Conservation (phyloP, 1,140 invertebrate genomes). For the Acromyrmex echinatior region DNA sequence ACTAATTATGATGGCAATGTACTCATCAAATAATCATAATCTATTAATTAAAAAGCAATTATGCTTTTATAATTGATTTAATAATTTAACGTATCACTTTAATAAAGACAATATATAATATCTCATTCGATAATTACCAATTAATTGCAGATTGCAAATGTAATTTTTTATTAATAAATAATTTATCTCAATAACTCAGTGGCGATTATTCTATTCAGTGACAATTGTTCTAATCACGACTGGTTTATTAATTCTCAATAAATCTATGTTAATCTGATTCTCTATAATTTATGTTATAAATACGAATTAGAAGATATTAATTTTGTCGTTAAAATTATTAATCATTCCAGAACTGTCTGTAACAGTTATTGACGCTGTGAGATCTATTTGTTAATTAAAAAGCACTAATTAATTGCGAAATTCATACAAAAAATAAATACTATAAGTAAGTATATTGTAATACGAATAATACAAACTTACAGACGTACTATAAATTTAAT, state of each 20-base stretch:
- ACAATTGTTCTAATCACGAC: not conserved
- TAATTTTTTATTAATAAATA: slow-evolving; percentile 7
- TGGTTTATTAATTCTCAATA: not conserved
- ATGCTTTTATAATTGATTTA: not conserved
- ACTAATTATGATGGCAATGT: slow-evolving; percentile 14
- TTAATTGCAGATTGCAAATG: slow-evolving; percentile 1
- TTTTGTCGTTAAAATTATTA: not conserved
- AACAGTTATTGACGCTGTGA: no score
- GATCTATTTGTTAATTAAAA: no score
- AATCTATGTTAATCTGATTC: not conserved
- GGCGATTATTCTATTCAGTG: not conserved
- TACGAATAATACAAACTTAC: no score
- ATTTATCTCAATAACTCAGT: not conserved
- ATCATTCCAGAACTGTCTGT: no score
- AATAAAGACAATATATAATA: slow-evolving; percentile 12
- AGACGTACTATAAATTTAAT: no score
- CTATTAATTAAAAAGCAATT: slow-evolving; percentile 28
- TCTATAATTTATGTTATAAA: not conserved
- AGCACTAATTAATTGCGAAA: no score
- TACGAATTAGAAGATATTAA: not conserved
- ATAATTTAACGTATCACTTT: slow-evolving; percentile 12
- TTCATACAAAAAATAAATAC: no score
- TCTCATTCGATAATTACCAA: not conserved
- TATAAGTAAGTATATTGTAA: no score
- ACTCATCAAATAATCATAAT: slow-evolving; percentile 25